These are phyloP conservation scores for Hypsopygia costalis DNA, from an alignment of 2,888 invertebrate species.

Conservation along the genomic window DNA sequence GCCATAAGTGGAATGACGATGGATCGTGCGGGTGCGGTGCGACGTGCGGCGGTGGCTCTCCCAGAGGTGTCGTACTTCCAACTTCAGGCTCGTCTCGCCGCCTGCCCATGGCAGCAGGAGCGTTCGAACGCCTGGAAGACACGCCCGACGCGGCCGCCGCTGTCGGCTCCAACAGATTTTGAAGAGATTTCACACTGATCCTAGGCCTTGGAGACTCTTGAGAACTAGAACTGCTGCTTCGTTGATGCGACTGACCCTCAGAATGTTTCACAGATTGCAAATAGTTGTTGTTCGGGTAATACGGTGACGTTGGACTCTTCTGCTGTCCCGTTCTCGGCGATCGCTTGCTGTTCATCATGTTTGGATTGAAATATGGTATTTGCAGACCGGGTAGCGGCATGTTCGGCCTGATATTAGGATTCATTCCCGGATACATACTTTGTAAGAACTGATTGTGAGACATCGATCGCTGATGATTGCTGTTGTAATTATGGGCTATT, in stretches of 20 bases:
- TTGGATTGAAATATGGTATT: constrained; percentile 66
- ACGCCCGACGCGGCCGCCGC: constrained; percentile 53
- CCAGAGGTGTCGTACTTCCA: constrained; percentile 82
- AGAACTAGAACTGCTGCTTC: constrained; percentile 46
- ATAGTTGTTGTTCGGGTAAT: constrained; percentile 69
- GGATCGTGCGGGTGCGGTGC: constrained; percentile 68
- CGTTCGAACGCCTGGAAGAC: constrained; percentile 48
- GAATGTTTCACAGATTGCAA: constrained; percentile 59
- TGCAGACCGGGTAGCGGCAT: constrained; percentile 60
- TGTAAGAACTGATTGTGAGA: constrained; percentile 54
- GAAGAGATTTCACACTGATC: constrained; percentile 82
- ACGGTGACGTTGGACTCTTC: constrained; percentile 67
- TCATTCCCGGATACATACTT: constrained; percentile 64
- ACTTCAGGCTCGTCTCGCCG: constrained; percentile 82
- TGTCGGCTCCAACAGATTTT: constrained; percentile 81
- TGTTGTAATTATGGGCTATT: constrained; percentile 64
- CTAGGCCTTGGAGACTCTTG: constrained; percentile 78
- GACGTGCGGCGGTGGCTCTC: constrained; percentile 62
- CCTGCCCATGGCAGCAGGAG: constrained; percentile 63
- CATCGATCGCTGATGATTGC: constrained; percentile 52
- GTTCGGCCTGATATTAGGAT: constrained; percentile 50
- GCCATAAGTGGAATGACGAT: constrained; percentile 88
- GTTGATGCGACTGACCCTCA: constrained; percentile 41
- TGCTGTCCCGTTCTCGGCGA: constrained; percentile 54
- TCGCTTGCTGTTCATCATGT: constrained; percentile 55